Evolutionary conservation across 1,140 invertebrate species (phyloP).

Genomic region (Magallana angulata): DNA sequence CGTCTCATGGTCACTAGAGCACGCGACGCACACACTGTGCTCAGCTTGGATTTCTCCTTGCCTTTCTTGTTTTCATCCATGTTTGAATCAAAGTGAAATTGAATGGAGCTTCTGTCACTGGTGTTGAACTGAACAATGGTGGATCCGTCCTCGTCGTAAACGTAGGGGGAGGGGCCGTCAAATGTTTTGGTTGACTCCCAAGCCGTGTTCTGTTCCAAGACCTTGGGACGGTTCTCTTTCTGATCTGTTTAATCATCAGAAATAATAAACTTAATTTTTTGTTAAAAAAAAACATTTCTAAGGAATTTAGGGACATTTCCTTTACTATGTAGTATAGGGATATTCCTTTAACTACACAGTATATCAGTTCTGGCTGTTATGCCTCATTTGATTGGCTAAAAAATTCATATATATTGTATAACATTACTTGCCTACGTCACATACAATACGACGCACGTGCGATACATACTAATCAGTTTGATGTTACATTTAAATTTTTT

Average conservation of each 20-base stretch:
- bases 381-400: too few relatives aligned
- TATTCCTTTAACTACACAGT: too few relatives aligned
- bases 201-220: background rate
- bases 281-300: too few relatives aligned
- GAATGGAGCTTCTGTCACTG: slow-evolving; percentile 10
- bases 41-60: background rate
- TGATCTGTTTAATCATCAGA: background rate
- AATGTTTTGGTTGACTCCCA: background rate
- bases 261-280: too few relatives aligned
- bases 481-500: too few relatives aligned
- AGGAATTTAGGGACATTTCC: too few relatives aligned
- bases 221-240: background rate
- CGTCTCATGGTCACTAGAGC: slow-evolving; percentile 51
- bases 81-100: background rate
- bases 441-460: too few relatives aligned
- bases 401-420: too few relatives aligned
- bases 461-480: too few relatives aligned
- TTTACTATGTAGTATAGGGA: too few relatives aligned
- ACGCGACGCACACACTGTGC: slow-evolving; percentile 33
- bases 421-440: too few relatives aligned
- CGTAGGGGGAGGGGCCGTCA: background rate
- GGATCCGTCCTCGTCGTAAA: background rate
- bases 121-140: slow-evolving; percentile 7
- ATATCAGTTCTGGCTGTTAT: too few relatives aligned
- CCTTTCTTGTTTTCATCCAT: background rate